phyloP scores from a whole-genome alignment of 2,797 vertebrate species.

The Dromococcyx pavoninus region DNA sequence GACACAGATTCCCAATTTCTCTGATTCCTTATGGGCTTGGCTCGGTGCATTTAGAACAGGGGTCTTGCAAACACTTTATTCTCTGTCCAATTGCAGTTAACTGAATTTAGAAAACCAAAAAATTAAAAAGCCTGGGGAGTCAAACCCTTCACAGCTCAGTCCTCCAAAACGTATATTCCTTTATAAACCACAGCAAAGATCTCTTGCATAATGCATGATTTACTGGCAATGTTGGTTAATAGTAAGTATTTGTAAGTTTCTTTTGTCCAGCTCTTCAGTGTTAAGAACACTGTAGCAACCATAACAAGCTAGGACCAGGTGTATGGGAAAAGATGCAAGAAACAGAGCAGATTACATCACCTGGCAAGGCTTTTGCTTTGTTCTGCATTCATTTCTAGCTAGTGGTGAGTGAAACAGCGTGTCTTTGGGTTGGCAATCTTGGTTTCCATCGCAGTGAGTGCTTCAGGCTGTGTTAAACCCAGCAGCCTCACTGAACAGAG shows the following conservation, averaged over 20 bases:
- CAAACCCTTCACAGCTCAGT: not conserved
- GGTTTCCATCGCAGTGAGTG: not conserved
- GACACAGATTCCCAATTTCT: not conserved
- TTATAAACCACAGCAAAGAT: not conserved
- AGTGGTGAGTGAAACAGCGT: not conserved
- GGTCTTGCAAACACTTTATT: not conserved
- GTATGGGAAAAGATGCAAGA: not conserved
- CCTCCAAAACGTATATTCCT: not conserved
- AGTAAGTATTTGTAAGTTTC: not conserved
- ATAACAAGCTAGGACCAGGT: not conserved
- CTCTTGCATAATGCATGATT: not conserved
- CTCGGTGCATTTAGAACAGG: not conserved
- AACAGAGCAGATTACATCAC: constrained; percentile 9
- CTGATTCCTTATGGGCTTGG: not conserved
- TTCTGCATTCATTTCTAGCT: not conserved
- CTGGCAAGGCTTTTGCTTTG: constrained; percentile 14
- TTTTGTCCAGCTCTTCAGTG: not conserved
- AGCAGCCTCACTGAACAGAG: not conserved
- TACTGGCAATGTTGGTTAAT: not conserved
- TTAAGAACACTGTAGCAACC: not conserved
- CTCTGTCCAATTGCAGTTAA: not conserved
- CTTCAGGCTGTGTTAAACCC: not conserved
- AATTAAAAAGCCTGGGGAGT: not conserved
- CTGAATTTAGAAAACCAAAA: not conserved
- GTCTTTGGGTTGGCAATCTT: not conserved